Base-by-base conservation (phyloP, 2,113 vertebrate species). In the Baryphthengus martii region DNA sequence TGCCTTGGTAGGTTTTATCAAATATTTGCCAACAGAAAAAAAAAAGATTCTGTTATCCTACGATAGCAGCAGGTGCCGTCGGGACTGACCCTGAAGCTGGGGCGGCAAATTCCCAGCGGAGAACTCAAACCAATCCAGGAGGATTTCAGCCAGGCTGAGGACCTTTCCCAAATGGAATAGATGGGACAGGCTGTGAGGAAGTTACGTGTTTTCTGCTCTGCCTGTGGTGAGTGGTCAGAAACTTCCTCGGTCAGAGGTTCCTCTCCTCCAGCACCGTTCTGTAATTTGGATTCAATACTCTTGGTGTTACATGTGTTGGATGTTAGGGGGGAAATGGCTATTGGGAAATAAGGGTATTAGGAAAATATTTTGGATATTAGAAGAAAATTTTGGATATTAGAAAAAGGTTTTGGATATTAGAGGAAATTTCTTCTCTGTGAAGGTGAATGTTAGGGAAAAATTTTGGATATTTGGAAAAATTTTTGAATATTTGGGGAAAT, bases 61-160 rank as follows among this genome's bases (percentile, higher is more conserved):
- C 2, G 8, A 15, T 12, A 31, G 49, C 42, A 77, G 73, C 3
- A 1, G 35, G 3, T 58, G 35, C 52, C 5, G 2, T 33, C 2
- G 2, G 49, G 75, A 21, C 33, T 6, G 13, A 31, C 63, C 55
- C 44, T 61, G 71, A 13, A 67, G 72, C 53, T 37, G 55, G 67
- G 49, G 13, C 2, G 2, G 20, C 42, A 20, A 7, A 18, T 62
- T 70, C 59, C 62, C 3, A 0, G 61, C 17, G 49, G 55, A 73
- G 78, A 78, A 12, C 72, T 25, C 45, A 71, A 26, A n/a, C n/a
- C n/a, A n/a, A 80, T 49, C n/a, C 68, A 17, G 9, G 79, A 75
- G 68, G 26, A 17, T 40, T 53, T 53, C 52, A 53, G 7, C 17
- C 17, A 7, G 26, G 31, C 56, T 55, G 79, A 29, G 39, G 79